Conservation (phyloP, 2,113 vertebrate species). For the Lampris megalopsis region DNA sequence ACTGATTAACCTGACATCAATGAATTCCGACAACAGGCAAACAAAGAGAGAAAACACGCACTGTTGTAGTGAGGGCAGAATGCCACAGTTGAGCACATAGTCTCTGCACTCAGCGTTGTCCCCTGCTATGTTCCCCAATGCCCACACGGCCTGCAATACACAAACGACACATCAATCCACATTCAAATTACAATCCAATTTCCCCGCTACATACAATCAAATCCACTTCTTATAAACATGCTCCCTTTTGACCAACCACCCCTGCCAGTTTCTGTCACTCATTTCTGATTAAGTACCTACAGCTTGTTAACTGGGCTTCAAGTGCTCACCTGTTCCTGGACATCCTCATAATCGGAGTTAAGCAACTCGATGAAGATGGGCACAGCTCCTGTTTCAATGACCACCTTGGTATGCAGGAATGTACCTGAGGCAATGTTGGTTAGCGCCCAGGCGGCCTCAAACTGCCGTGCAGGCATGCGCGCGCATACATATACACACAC, state of each 20-base stretch:
- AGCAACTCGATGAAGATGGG: slow-evolving; percentile 94
- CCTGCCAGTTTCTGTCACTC: too few species aligned
- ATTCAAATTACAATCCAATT: background rate
- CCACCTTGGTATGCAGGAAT: slow-evolving; percentile 93
- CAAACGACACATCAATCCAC: slow-evolving; percentile 44
- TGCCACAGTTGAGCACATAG: slow-evolving; percentile 92
- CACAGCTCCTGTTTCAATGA: slow-evolving; percentile 93
- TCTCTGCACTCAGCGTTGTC: slow-evolving; percentile 96
- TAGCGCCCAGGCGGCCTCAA: slow-evolving; percentile 93
- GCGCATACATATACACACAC: slow-evolving; percentile 1
- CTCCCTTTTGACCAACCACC: background rate
- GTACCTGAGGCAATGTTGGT: slow-evolving; percentile 96
- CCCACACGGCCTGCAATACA: slow-evolving; percentile 91
- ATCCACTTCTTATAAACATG: background rate
- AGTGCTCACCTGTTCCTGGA: slow-evolving; percentile 90
- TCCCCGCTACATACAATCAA: background rate
- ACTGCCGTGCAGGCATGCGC: slow-evolving; percentile 68
- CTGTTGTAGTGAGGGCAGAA: slow-evolving; percentile 92
- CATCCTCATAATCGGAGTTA: slow-evolving; percentile 92
- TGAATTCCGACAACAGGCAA: background rate
- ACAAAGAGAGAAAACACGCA: slow-evolving; percentile 76
- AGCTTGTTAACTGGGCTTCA: too few species aligned
- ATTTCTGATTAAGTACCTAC: too few species aligned
- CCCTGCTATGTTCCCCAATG: slow-evolving; percentile 93
- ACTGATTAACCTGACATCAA: background rate